These are phyloP conservation scores for Drosophila quadrilineata DNA, from an alignment of 1,140 invertebrate species.

Conservation along the genomic window DNA sequence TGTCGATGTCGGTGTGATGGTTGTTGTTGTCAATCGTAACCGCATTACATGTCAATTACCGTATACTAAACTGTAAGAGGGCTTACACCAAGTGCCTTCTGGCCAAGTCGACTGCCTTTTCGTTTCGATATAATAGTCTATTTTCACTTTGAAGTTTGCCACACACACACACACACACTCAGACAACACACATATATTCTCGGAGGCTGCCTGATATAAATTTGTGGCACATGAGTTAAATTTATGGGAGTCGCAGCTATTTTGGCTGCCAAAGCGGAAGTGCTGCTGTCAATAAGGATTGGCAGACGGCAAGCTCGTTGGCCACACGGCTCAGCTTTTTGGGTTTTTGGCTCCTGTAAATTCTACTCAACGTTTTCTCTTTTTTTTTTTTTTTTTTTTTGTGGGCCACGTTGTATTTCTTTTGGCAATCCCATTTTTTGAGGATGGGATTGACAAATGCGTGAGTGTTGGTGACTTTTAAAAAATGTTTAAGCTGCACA, in stretches of 20 bases:
- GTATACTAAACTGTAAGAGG: constrained; percentile 70
- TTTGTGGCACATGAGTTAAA: constrained; percentile 75
- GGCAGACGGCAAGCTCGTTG: constrained; percentile 66
- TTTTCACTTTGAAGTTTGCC: constrained; percentile 41
- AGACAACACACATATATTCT: constrained; percentile 4
- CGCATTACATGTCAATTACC: constrained; percentile 79
- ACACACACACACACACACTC: constrained; percentile 15
- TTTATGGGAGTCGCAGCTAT: constrained; percentile 75
- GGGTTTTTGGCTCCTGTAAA: constrained; percentile 6
- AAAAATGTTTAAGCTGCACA: constrained; percentile 72
- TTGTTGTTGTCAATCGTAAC: constrained; percentile 75
- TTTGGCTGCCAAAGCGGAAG: constrained; percentile 77
- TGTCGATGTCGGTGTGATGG: constrained; percentile 28
- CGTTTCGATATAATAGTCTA: constrained; percentile 34
- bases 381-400: constrained; percentile 3
- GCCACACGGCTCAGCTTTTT: constrained; percentile 5
- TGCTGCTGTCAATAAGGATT: constrained; percentile 77
- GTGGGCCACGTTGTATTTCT: no score
- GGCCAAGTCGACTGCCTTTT: constrained; percentile 38
- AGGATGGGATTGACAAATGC: constrained; percentile 75
- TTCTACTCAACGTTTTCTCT: constrained; percentile 1
- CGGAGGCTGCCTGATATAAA: constrained; percentile 30
- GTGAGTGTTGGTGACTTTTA: constrained; percentile 77
- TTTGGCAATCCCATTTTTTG: constrained; percentile 49
- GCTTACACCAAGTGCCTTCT: constrained; percentile 64